These are phyloP conservation scores for Typhlomys cinereus DNA, from an alignment of 2,113 vertebrate species.

Conservation along the genomic window DNA sequence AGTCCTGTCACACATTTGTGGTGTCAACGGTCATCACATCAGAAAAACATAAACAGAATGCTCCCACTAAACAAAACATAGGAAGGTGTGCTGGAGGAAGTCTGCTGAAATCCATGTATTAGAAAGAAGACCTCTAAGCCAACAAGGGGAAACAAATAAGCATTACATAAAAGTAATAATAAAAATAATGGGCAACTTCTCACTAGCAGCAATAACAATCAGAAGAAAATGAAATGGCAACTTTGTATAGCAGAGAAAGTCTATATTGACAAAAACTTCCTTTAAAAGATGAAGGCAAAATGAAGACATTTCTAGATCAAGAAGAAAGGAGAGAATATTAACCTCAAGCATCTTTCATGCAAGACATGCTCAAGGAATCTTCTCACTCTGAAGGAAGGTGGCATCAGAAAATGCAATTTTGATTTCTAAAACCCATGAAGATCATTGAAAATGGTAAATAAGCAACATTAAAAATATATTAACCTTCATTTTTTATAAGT, in stretches of 20 bases:
- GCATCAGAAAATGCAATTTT: background rate
- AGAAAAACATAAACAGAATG: background rate
- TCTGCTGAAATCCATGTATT: background rate
- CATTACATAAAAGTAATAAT: background rate
- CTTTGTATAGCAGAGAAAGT: background rate
- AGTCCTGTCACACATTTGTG: no score
- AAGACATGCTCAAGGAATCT: background rate
- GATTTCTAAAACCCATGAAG: background rate
- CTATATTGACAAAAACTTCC: background rate
- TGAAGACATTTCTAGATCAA: background rate
- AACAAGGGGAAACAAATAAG: background rate
- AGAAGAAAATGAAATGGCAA: background rate
- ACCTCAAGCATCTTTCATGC: background rate
- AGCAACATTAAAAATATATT: background rate
- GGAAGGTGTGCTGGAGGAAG: background rate
- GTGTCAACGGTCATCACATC: background rate
- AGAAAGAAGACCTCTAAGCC: background rate
- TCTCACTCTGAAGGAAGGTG: background rate
- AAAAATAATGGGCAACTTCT: background rate
- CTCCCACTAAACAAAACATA: background rate
- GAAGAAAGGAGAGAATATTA: background rate
- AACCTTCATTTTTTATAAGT: background rate
- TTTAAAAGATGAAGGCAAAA: background rate
- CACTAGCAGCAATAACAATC: background rate
- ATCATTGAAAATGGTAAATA: background rate